Evolutionary conservation across 53 echinoderm and acorn worm species (phyloP).

Genomic region (Zoroaster sp.): DNA sequence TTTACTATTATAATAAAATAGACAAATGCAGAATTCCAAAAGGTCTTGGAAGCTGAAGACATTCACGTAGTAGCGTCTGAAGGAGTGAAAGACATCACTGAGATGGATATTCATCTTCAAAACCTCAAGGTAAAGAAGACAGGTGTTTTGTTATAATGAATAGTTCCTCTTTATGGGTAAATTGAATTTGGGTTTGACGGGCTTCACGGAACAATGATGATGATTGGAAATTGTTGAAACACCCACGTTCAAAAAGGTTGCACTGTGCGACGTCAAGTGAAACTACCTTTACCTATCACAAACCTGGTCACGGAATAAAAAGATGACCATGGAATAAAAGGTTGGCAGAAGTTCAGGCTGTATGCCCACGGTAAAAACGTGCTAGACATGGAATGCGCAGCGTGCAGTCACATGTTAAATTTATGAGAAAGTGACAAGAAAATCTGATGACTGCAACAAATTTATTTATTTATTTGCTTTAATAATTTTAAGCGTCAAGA

Average conservation of each 20-base stretch:
- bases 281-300: no score
- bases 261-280: no score
- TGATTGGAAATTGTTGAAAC: no score
- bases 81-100: neutral
- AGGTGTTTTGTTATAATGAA: neutral
- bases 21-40: neutral
- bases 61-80: constrained; percentile 18
- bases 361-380: no score
- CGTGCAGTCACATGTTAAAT: neutral
- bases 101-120: neutral
- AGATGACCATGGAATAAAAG: neutral
- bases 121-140: constrained; percentile 16
- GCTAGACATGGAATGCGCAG: no score
- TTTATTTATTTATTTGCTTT: neutral
- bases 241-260: no score
- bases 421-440: neutral
- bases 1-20: neutral
- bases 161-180: neutral
- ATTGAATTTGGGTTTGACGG: neutral
- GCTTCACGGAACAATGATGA: no score
- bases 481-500: neutral
- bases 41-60: neutral
- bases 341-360: neutral
- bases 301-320: no score
- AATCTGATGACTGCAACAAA: neutral